A percentile compares a stretch with the other conserved stretches of the same genome.
Evolutionary conservation across 2,888 invertebrate species (phyloP).

Genomic region (Oscheius myriophilus): DNA sequence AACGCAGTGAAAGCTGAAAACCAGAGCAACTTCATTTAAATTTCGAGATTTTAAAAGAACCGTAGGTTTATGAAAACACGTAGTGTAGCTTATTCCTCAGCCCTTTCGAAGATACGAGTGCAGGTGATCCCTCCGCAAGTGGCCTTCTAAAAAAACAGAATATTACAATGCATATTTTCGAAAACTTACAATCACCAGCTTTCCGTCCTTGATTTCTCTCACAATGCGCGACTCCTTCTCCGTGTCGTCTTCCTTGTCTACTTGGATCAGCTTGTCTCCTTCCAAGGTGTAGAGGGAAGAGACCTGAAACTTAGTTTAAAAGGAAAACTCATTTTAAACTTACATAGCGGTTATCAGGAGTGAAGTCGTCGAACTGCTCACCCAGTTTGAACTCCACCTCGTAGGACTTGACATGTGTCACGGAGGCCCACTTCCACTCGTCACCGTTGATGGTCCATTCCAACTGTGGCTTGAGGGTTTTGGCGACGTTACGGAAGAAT

Average conservation of each 20-base stretch:
- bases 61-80: no score
- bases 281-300: constrained; percentile 57
- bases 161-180: not conserved
- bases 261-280: constrained; percentile 62
- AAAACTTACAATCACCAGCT: constrained; percentile 57
- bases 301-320: constrained; percentile 43
- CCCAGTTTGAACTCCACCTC: constrained; percentile 63
- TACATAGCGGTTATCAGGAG: constrained; percentile 68
- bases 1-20: no score
- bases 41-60: no score
- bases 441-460: constrained; percentile 61
- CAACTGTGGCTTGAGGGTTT: constrained; percentile 63
- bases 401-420: constrained; percentile 68
- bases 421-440: constrained; percentile 63
- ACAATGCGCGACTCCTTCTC: constrained; percentile 63
- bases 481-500: constrained; percentile 64
- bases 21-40: no score
- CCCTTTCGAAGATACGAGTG: constrained; percentile 62
- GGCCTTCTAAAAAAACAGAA: constrained; percentile 36
- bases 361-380: constrained; percentile 60
- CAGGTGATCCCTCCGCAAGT: constrained; percentile 50
- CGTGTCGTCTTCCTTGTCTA: constrained; percentile 51
- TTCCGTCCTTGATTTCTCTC: constrained; percentile 58
- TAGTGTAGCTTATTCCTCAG: not conserved
- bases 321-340: constrained; percentile 13